Evolutionary conservation across 2,113 vertebrate species (phyloP), one percentile per base, ranked within the genome.

Genomic region (Leptodactylus fuscus): DNA sequence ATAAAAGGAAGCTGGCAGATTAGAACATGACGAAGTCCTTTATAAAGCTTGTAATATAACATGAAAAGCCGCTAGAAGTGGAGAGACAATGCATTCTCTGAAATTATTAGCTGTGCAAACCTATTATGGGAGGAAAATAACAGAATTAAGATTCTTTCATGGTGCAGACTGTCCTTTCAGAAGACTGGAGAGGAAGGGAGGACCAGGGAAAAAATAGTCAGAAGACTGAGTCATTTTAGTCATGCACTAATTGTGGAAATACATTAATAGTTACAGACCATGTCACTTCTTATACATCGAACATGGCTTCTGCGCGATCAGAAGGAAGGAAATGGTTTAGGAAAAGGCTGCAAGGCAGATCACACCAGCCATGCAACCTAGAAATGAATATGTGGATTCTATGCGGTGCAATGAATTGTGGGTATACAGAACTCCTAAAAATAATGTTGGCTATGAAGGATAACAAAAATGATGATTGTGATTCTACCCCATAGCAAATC

Each of bases 181-280:
- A 81, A 48, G 79, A 48, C 1, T 10, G 27, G 32, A 29, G 60
- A 27, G 58, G 58, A 5, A 16, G 29, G 2, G 36, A 0, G 22
- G 53, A n/a, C 1, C 13, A 58, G 38, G 16, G 8, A 10, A 41
- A 49, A 12, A 67, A 65, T 18, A 20, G 41, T 11, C 71, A 49
- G 60, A 69, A 51, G 15, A 11, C 16, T 81, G 80, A 81, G 16
- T 70, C 62, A 69, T 81, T 81, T 70, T 38, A 58, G 53, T 55
- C n/a, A 29, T 27, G 62, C 80, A 32, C 44, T 81, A 81, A 70
- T 81, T 81, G 80, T 44, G 34, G 34, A 70, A 70, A 81, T 70
- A 81, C 80, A 81, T 67, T 81, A 69, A 81, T 81, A 29, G 62
- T 51, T 51, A 49, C 44, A 81, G 80, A 81, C 60, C 80, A 36